Conservation (phyloP, 1,140 invertebrate genomes). For the Cotesia chilonis region DNA sequence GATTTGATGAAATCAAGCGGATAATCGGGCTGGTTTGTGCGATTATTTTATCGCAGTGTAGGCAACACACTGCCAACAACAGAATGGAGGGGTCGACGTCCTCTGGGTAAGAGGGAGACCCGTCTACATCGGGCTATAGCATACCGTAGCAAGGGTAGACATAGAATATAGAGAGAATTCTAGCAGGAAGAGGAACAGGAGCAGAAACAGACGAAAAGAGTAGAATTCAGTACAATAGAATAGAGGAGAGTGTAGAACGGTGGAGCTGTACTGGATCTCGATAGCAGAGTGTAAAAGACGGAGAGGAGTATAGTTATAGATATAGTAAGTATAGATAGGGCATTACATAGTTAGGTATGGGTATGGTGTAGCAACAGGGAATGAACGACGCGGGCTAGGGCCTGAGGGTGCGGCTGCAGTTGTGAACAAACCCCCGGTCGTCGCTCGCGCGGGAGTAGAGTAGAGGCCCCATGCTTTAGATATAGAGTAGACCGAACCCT, state of each 20-base stretch:
- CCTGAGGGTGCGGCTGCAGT: constrained; percentile 31
- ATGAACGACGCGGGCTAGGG: constrained; percentile 23
- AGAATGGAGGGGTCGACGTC: constrained; percentile 26
- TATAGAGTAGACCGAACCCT: background rate
- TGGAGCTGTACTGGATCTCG: too few species aligned
- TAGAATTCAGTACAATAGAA: background rate
- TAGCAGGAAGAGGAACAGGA: too few species aligned
- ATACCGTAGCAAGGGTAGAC: too few species aligned
- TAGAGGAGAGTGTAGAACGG: background rate
- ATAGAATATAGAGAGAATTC: too few species aligned
- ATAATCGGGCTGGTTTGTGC: constrained; percentile 25
- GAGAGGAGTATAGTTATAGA: background rate
- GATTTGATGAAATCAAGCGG: constrained; percentile 28
- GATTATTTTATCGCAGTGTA: constrained; percentile 22
- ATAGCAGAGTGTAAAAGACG: background rate
- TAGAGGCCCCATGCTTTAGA: background rate
- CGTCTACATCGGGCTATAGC: background rate
- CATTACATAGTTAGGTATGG: background rate
- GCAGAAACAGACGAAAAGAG: constrained; percentile 9
- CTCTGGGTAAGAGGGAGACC: constrained; percentile 4
- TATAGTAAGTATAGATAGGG: background rate
- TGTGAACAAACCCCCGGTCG: constrained; percentile 38
- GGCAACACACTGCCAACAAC: background rate
- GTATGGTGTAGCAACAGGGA: constrained; percentile 10
- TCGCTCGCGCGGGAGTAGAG: background rate